Evolutionary conservation across 2,888 invertebrate genomes (phyloP).

Genomic region (Tenthredo notha): DNA sequence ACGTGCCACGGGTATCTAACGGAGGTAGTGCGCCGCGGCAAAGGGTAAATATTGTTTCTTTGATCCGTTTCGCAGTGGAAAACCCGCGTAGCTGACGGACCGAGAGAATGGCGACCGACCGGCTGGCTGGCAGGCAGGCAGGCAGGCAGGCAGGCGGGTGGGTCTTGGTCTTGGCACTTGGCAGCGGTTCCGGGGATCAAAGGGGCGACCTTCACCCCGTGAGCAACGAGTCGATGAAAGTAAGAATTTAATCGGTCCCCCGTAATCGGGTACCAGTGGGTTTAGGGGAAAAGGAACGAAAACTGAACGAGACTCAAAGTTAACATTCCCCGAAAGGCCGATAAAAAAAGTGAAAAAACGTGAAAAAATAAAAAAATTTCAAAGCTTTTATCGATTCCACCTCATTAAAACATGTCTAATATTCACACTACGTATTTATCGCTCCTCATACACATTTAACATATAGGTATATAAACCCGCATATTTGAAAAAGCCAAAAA

Average conservation of each 20-base stretch:
- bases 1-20: not conserved
- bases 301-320: not conserved
- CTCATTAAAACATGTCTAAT: not conserved
- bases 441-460: not conserved
- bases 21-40: not conserved
- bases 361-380: not conserved
- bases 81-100: constrained; percentile 30
- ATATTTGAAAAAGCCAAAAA: not conserved
- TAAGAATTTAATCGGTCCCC: constrained; percentile 44
- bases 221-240: constrained; percentile 27
- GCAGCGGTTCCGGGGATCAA: constrained; percentile 36
- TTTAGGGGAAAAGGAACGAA: not conserved
- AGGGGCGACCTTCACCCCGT: constrained; percentile 43
- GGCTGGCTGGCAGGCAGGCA: not conserved
- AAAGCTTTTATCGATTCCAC: not conserved
- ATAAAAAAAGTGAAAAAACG: not conserved
- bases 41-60: constrained; percentile 53
- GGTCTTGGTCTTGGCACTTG: constrained; percentile 45
- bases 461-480: not conserved
- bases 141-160: not conserved
- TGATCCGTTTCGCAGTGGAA: constrained; percentile 41
- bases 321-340: not conserved
- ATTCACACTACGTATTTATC: not conserved
- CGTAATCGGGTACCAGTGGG: not conserved
- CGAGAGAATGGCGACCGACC: constrained; percentile 11